phyloP scores from a whole-genome alignment of 1,140 invertebrate species.

The Temnothorax curvispinosus region DNA sequence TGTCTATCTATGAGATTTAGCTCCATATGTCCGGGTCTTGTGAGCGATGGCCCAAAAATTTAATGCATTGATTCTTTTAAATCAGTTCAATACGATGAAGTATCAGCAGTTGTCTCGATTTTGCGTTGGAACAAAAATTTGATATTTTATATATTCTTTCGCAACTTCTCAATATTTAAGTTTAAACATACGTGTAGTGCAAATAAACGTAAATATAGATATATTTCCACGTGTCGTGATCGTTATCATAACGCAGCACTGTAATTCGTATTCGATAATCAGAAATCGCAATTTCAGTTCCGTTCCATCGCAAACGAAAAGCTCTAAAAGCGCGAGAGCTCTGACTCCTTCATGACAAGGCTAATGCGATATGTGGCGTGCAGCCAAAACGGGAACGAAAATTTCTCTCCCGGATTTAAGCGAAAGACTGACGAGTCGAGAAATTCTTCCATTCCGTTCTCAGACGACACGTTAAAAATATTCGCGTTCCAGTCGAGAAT shows the following conservation, averaged over 20 bases:
- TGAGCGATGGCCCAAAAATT: neutral
- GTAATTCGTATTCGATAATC: neutral
- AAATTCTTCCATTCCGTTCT: constrained; percentile 43
- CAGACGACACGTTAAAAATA: constrained; percentile 59
- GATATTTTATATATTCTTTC: neutral
- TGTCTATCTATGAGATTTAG: constrained; percentile 38
- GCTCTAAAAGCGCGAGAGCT: neutral
- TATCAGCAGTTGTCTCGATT: neutral
- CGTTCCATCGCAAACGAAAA: neutral
- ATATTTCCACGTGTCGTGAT: neutral
- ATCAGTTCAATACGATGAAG: neutral
- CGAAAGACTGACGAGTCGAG: constrained; percentile 10
- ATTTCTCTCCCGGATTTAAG: neutral
- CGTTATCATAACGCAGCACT: neutral
- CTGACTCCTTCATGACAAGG: neutral
- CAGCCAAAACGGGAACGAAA: constrained; percentile 20
- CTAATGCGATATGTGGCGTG: constrained; percentile 32
- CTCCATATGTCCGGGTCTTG: neutral
- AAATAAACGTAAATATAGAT: too few relatives aligned
- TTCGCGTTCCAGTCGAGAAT: constrained; percentile 35
- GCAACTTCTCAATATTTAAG: neutral
- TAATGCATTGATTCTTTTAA: neutral
- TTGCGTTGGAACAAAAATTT: neutral
- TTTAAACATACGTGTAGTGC: neutral
- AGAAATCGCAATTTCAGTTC: constrained; percentile 5